phyloP scores from a whole-genome alignment of 2,797 vertebrate genomes.

The Anguilla pacifica region DNA sequence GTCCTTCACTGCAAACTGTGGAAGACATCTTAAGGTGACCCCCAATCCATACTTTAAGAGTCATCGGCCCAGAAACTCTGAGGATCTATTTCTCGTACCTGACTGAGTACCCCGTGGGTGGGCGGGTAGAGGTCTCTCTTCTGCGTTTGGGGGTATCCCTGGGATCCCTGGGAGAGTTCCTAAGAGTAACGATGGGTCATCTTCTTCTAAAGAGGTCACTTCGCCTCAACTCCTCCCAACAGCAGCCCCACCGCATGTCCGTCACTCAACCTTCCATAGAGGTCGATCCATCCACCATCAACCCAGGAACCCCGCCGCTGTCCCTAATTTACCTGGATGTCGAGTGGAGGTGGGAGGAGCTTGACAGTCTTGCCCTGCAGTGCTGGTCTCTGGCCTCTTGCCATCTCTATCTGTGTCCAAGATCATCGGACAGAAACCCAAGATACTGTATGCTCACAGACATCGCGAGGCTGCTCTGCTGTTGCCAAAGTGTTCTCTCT shows the following conservation, averaged over 20 bases:
- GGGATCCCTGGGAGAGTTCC: background rate
- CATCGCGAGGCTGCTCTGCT: slow-evolving; percentile 8
- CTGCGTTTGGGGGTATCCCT: background rate
- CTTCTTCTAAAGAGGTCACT: background rate
- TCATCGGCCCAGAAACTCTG: background rate
- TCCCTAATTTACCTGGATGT: background rate
- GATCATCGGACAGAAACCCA: background rate
- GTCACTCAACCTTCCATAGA: background rate
- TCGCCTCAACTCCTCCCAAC: background rate
- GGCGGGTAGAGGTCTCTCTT: background rate
- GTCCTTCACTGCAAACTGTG: background rate
- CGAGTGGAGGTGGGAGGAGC: background rate
- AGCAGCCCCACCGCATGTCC: background rate
- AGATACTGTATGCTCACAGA: background rate
- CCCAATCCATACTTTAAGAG: background rate
- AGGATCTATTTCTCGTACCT: slow-evolving; percentile 4
- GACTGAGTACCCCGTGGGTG: background rate
- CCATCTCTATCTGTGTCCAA: background rate
- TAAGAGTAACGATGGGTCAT: background rate
- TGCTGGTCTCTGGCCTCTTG: background rate
- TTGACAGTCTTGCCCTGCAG: background rate
- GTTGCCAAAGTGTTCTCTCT: slow-evolving; percentile 33
- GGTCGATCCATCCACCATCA: background rate
- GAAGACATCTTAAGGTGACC: slow-evolving; percentile 7
- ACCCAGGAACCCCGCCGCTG: background rate